phyloP scores from a whole-genome alignment of 2,113 vertebrate genomes.

The Pseudopipra pipra region DNA sequence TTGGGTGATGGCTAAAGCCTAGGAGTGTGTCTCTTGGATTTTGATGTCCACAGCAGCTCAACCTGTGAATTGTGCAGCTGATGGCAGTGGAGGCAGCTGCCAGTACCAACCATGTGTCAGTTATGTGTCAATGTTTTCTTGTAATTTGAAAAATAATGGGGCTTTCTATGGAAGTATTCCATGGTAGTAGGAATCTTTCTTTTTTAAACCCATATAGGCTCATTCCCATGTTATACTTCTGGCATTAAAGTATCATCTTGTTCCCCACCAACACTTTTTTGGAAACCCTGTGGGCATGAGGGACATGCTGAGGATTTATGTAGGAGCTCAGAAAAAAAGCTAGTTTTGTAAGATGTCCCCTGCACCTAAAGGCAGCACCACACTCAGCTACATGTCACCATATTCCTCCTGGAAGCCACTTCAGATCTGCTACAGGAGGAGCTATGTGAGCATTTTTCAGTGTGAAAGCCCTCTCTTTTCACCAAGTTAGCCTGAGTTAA shows the following conservation, averaged over 20 bases:
- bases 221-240: background rate
- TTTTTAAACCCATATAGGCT: background rate
- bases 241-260: background rate
- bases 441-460: background rate
- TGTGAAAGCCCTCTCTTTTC: background rate
- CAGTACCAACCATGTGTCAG: background rate
- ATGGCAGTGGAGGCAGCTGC: background rate
- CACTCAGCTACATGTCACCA: background rate
- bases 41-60: background rate
- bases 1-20: background rate
- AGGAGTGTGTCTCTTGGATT: background rate
- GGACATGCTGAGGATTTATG: background rate
- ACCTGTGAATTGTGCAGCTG: background rate
- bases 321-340: background rate
- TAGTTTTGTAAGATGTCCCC: background rate
- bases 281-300: background rate
- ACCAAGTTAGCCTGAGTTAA: background rate
- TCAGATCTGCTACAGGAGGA: background rate
- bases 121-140: background rate
- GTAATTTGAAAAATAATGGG: background rate
- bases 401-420: background rate
- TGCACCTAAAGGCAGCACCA: background rate
- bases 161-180: background rate
- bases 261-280: background rate
- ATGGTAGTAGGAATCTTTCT: background rate